Evolutionary conservation across 2,113 vertebrate species (phyloP).

Genomic region (Equus quagga): DNA sequence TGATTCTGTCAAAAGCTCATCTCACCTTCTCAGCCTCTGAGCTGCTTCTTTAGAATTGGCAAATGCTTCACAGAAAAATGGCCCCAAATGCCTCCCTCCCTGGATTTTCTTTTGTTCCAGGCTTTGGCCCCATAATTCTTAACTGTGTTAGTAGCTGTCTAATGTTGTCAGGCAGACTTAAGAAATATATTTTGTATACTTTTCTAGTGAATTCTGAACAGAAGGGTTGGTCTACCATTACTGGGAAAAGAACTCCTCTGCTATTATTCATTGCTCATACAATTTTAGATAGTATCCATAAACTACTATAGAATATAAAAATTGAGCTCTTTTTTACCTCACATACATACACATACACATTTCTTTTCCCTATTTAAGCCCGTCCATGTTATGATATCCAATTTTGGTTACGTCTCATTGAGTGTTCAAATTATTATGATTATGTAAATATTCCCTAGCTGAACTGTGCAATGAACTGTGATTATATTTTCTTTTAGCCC

Average conservation of each 20-base stretch:
- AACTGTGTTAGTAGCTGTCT: neutral
- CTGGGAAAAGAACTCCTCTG: neutral
- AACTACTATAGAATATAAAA: neutral
- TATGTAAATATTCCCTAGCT: neutral
- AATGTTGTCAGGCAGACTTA: neutral
- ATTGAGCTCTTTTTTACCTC: neutral
- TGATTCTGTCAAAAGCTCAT: neutral
- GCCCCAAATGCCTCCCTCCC: neutral
- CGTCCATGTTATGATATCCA: neutral
- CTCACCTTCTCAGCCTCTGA: neutral
- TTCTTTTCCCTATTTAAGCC: neutral
- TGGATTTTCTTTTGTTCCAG: neutral
- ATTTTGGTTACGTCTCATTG: neutral
- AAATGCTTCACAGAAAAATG: neutral
- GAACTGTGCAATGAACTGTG: neutral
- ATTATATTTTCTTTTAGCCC: neutral
- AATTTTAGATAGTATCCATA: neutral
- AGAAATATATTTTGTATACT: neutral
- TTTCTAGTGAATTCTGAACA: neutral
- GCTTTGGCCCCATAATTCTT: neutral
- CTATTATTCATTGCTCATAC: neutral
- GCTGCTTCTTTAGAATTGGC: neutral
- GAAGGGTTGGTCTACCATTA: neutral
- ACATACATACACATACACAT: neutral
- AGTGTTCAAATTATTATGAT: neutral